Conservation (phyloP, 2,113 vertebrate genomes). For the Notiomystis cincta region DNA sequence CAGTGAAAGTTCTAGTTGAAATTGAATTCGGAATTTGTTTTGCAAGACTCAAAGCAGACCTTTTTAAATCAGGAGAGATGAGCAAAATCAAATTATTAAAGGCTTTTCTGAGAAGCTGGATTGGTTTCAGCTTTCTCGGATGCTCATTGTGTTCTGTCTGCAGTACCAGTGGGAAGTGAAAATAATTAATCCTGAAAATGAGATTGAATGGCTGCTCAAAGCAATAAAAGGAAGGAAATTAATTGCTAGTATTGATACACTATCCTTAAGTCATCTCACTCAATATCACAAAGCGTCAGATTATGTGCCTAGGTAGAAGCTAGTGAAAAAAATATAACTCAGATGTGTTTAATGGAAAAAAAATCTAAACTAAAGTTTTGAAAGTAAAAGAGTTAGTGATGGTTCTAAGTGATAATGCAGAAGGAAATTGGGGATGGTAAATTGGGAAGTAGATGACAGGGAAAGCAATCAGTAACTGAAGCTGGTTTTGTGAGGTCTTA, state of each 20-base stretch:
- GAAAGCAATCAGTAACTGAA: not conserved
- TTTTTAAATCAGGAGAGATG: not conserved
- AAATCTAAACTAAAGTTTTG: not conserved
- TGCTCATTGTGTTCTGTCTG: not conserved
- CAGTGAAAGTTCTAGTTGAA: not conserved
- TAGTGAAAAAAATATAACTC: not conserved
- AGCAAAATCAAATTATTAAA: constrained; percentile 8
- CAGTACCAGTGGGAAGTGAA: constrained; percentile 1
- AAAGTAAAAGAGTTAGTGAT: not conserved
- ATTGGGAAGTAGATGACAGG: not conserved
- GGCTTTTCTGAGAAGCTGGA: not conserved
- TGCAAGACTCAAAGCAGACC: not conserved
- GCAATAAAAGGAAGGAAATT: constrained; percentile 22
- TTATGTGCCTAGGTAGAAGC: not conserved
- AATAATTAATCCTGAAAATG: constrained; percentile 16
- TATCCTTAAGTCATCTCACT: not conserved
- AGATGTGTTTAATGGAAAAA: not conserved
- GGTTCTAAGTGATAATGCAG: not conserved
- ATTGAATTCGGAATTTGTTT: not conserved
- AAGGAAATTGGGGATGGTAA: not conserved
- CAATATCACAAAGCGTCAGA: not conserved
- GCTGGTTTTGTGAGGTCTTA: not conserved
- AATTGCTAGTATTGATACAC: not conserved
- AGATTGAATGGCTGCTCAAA: constrained; percentile 6
- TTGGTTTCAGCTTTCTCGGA: not conserved